Evolutionary conservation across 2,888 invertebrate species (phyloP).

Genomic region (Merodon equestris): DNA sequence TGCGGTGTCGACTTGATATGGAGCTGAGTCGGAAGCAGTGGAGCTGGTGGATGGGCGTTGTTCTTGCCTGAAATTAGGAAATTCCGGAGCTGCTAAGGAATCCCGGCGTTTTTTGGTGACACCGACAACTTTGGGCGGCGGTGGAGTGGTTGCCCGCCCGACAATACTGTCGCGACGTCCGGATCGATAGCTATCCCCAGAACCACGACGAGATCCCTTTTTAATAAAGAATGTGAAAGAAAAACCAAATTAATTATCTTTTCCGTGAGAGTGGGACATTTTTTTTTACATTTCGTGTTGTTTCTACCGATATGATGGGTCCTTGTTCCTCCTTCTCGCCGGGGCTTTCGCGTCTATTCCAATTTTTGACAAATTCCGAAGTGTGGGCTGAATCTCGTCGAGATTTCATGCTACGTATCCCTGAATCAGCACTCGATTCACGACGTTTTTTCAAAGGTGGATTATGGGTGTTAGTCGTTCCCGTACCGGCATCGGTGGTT

Average conservation of each 20-base stretch:
- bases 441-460: slow-evolving; percentile 84
- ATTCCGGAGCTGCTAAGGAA: slow-evolving; percentile 80
- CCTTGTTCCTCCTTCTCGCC: slow-evolving; percentile 76
- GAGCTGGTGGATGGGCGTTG: slow-evolving; percentile 86
- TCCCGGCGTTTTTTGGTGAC: slow-evolving; percentile 83
- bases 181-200: slow-evolving; percentile 84
- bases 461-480: slow-evolving; percentile 79
- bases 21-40: slow-evolving; percentile 86
- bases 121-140: slow-evolving; percentile 82
- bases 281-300: slow-evolving; percentile 69
- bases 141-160: slow-evolving; percentile 79
- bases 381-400: slow-evolving; percentile 86
- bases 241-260: neutral
- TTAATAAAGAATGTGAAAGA: no score
- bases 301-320: slow-evolving; percentile 66
- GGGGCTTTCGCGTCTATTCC: slow-evolving; percentile 85
- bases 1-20: slow-evolving; percentile 82
- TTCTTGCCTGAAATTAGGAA: slow-evolving; percentile 81
- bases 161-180: slow-evolving; percentile 85
- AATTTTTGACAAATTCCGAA: slow-evolving; percentile 86
- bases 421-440: slow-evolving; percentile 92
- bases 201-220: slow-evolving; percentile 81
- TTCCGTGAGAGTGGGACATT: neutral
- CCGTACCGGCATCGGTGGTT: slow-evolving; percentile 80
- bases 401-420: slow-evolving; percentile 87